Percentiles rank a stretch among this genome's conserved stretches.
Conservation (phyloP, 1,140 invertebrate species). For the Eupeodes corollae region DNA sequence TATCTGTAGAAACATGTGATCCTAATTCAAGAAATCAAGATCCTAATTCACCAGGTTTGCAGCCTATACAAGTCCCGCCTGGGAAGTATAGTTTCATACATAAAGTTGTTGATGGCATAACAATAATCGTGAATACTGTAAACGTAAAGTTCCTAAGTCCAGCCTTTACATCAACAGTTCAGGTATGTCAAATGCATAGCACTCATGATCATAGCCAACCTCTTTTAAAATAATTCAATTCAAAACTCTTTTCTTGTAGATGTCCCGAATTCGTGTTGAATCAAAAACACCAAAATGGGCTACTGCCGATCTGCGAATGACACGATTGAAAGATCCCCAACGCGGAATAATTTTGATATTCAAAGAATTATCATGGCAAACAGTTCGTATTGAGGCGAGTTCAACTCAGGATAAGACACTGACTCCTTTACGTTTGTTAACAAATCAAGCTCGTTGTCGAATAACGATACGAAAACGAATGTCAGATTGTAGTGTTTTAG, state of each 20-base stretch:
- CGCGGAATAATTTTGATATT: conserved; percentile 88
- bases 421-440: conserved; percentile 83
- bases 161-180: conserved; percentile 87
- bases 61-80: conserved; percentile 26
- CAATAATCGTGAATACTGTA: conserved; percentile 87
- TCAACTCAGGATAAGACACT: conserved; percentile 68
- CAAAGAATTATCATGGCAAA: conserved; percentile 97
- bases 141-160: conserved; percentile 86
- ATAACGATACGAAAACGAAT: conserved; percentile 91
- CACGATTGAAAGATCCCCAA: conserved; percentile 79
- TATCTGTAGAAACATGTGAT: conserved; percentile 81
- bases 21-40: conserved; percentile 50
- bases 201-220: too few species aligned
- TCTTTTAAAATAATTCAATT: too few species aligned
- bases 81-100: conserved; percentile 82
- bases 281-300: conserved; percentile 86
- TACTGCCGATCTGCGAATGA: conserved; percentile 69
- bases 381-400: conserved; percentile 83
- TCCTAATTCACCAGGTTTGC: conserved; percentile 11
- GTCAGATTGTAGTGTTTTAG: conserved; percentile 79
- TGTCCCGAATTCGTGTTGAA: conserved; percentile 83
- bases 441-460: conserved; percentile 88
- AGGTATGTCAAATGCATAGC: too few species aligned
- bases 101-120: conserved; percentile 96
- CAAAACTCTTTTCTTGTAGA: conserved; percentile 42